These are phyloP conservation scores for Pterostichus niger DNA, from an alignment of 2,888 invertebrate genomes.

Conservation along the genomic window DNA sequence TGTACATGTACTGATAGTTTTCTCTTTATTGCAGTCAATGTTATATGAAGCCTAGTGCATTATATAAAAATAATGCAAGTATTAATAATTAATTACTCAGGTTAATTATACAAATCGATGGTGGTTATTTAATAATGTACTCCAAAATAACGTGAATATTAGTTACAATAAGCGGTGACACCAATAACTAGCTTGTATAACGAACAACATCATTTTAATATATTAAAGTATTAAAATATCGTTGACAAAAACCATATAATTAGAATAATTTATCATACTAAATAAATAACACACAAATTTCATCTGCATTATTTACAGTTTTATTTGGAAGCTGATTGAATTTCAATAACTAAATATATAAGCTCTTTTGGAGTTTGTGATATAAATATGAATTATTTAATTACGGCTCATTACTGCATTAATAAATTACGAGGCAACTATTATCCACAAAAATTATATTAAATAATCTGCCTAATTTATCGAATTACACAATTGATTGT, in stretches of 20 bases:
- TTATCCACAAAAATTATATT: not conserved
- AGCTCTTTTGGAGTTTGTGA: conserved; percentile 2
- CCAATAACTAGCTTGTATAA: not conserved
- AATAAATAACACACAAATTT: conserved; percentile 1
- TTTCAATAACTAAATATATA: conserved; percentile 12
- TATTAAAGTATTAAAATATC: conserved; percentile 18
- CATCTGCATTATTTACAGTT: conserved; percentile 15
- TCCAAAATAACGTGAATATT: conserved; percentile 9
- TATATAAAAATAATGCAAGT: conserved; percentile 28
- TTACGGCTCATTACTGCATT: conserved; percentile 32
- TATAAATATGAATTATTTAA: conserved; percentile 29
- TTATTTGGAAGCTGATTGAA: conserved; percentile 11
- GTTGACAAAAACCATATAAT: conserved; percentile 21
- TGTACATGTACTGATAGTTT: not conserved
- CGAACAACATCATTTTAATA: not conserved
- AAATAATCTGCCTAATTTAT: conserved; percentile 17
- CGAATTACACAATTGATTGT: not conserved
- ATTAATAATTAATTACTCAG: conserved; percentile 14
- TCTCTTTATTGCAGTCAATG: not conserved
- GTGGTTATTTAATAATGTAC: conserved; percentile 31
- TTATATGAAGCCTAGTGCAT: not conserved
- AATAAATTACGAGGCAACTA: conserved; percentile 1
- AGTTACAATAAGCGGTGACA: not conserved
- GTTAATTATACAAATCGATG: conserved; percentile 36
- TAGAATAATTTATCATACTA: conserved; percentile 12